Conservation (phyloP, 2,113 vertebrate genomes). For the Willisornis vidua region DNA sequence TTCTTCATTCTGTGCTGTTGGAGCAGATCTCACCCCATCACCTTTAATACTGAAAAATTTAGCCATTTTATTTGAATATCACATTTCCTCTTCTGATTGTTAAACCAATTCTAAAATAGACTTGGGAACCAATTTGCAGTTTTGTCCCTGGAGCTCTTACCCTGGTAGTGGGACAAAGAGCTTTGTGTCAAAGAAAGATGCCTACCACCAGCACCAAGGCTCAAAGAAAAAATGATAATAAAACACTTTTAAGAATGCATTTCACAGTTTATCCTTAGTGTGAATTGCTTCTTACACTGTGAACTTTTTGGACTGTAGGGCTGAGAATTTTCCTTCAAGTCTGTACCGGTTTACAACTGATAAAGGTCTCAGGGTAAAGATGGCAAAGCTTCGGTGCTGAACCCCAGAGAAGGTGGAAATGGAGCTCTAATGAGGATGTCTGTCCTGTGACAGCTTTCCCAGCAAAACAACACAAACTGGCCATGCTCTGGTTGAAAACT, state of each 20-base stretch:
- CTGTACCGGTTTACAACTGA: background rate
- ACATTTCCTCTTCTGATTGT: background rate
- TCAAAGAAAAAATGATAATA: slow-evolving; percentile 32
- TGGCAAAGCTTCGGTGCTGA: background rate
- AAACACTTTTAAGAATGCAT: slow-evolving; percentile 61
- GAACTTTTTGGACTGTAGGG: slow-evolving; percentile 18
- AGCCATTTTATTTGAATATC: slow-evolving; percentile 29
- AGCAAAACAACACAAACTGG: slow-evolving; percentile 45
- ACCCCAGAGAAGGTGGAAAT: slow-evolving; percentile 4
- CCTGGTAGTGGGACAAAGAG: background rate
- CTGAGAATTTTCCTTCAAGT: slow-evolving; percentile 20
- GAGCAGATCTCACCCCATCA: background rate
- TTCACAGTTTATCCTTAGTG: slow-evolving; percentile 67
- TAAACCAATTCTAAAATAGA: slow-evolving; percentile 3
- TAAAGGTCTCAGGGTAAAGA: background rate
- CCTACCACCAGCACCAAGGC: background rate
- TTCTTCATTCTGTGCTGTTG: background rate
- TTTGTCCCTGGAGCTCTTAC: slow-evolving; percentile 17
- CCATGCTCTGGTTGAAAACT: background rate
- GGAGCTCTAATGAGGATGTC: slow-evolving; percentile 26
- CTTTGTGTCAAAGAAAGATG: slow-evolving; percentile 2
- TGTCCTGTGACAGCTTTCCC: slow-evolving; percentile 48
- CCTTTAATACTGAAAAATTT: background rate
- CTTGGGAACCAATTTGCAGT: slow-evolving; percentile 49
- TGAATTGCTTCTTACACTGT: slow-evolving; percentile 64